phyloP scores from a whole-genome alignment of 2,113 vertebrate genomes.

The Pristiophorus japonicus region DNA sequence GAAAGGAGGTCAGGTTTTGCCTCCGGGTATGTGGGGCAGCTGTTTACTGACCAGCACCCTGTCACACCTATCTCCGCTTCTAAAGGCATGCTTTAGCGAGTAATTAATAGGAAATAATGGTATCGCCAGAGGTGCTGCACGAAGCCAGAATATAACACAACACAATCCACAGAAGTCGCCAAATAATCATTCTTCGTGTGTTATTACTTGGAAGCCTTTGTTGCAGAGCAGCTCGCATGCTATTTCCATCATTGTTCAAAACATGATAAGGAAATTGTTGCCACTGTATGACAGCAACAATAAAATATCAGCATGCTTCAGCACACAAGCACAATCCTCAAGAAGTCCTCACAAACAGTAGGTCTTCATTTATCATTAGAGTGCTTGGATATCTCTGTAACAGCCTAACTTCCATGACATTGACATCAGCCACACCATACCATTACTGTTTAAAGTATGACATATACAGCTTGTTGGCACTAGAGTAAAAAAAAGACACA shows the following conservation, averaged over 20 bases:
- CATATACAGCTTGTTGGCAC: conserved; percentile 38
- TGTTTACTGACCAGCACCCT: conserved; percentile 57
- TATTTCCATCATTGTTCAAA: not conserved
- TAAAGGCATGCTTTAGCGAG: conserved; percentile 52
- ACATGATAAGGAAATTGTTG: conserved; percentile 17
- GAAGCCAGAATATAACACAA: conserved; percentile 47
- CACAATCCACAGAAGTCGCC: conserved; percentile 43
- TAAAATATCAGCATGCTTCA: not conserved
- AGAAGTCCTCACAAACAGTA: conserved; percentile 45
- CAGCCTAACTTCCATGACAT: conserved; percentile 43
- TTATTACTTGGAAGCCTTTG: conserved; percentile 48
- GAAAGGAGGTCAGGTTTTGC: conserved; percentile 60
- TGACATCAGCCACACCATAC: conserved; percentile 42
- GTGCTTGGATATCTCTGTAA: conserved; percentile 43
- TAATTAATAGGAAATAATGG: conserved; percentile 58
- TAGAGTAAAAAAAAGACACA: not conserved
- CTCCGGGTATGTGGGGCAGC: conserved; percentile 60
- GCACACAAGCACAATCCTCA: conserved; percentile 41
- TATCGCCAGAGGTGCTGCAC: conserved; percentile 52
- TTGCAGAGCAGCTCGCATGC: not conserved
- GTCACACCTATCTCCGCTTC: conserved; percentile 59
- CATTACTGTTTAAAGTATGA: conserved; percentile 38
- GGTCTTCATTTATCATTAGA: conserved; percentile 48
- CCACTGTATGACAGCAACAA: not conserved
- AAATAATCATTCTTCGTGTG: conserved; percentile 48